A percentile compares a stretch with the other conserved stretches of the same genome.
Evolutionary conservation across 2,888 invertebrate genomes (phyloP).

Genomic region (Heliconius erato): DNA sequence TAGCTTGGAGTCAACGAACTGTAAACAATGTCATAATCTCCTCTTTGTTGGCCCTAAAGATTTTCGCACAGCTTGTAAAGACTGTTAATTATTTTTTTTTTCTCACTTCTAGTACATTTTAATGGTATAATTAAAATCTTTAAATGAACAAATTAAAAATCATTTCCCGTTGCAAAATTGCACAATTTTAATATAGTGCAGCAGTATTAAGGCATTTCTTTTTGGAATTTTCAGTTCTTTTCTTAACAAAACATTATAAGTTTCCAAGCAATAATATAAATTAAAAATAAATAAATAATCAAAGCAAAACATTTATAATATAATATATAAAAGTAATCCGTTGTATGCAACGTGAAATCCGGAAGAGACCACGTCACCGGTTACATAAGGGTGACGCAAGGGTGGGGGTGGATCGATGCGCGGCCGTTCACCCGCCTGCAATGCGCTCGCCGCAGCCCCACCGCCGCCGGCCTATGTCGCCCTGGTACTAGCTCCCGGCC

Average conservation of each 20-base stretch:
- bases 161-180: neutral
- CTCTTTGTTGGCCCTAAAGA: constrained; percentile 22
- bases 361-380: constrained; percentile 78
- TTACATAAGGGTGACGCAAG: constrained; percentile 82
- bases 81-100: constrained; percentile 13
- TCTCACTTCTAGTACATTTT: constrained; percentile 2
- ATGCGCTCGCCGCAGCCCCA: constrained; percentile 65
- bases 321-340: constrained; percentile 36
- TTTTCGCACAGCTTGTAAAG: constrained; percentile 2
- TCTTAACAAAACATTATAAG: neutral
- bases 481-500: constrained; percentile 68
- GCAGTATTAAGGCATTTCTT: neutral
- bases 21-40: constrained; percentile 34
- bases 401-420: constrained; percentile 75
- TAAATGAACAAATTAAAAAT: neutral
- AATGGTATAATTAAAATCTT: neutral
- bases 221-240: neutral
- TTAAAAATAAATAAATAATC: constrained; percentile 5
- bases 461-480: constrained; percentile 66
- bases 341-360: constrained; percentile 58
- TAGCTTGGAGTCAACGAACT: constrained; percentile 29
- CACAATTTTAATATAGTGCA: neutral
- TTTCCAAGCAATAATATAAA: neutral
- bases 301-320: constrained; percentile 40
- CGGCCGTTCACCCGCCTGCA: constrained; percentile 85